These are phyloP conservation scores for Takifugu bimaculatus DNA, from an alignment of 2,113 vertebrate genomes.

Conservation along the genomic window DNA sequence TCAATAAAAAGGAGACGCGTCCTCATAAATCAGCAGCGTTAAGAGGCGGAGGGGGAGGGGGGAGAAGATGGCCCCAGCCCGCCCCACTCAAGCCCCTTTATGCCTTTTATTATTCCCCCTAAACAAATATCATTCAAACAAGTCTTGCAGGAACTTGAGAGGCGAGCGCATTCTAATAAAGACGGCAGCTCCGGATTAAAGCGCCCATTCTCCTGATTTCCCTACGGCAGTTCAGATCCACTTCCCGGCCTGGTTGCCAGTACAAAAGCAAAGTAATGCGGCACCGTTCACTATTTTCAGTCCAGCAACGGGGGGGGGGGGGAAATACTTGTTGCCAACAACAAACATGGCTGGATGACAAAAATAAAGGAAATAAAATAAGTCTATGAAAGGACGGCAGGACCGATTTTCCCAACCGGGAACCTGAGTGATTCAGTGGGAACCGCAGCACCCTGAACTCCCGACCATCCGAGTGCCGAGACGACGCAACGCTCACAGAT, in stretches of 20 bases:
- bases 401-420: slow-evolving; percentile 1
- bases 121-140: slow-evolving; percentile 67
- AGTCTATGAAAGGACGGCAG: too few relatives aligned
- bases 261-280: slow-evolving; percentile 37
- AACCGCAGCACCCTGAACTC: slow-evolving; percentile 3
- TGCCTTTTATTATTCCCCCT: slow-evolving; percentile 64
- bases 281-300: slow-evolving; percentile 13
- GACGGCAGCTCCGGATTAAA: slow-evolving; percentile 55
- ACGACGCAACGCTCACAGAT: slow-evolving; percentile 13
- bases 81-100: slow-evolving; percentile 58
- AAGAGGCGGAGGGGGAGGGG: slow-evolving; percentile 43
- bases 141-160: slow-evolving; percentile 59
- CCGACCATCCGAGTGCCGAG: neutral
- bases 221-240: slow-evolving; percentile 41
- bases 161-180: slow-evolving; percentile 63
- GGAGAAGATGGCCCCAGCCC: slow-evolving; percentile 35
- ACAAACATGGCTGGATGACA: slow-evolving; percentile 8
- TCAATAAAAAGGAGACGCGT: slow-evolving; percentile 63
- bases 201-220: slow-evolving; percentile 43
- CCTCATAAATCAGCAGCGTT: slow-evolving; percentile 62
- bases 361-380: slow-evolving; percentile 4
- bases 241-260: slow-evolving; percentile 31
- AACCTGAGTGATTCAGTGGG: slow-evolving; percentile 17
- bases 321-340: slow-evolving; percentile 21
- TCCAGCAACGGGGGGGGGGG: slow-evolving; percentile 11